Evolutionary conservation across 2,113 vertebrate genomes (phyloP), one percentile per base, ranked within the genome.

Genomic region (Arvicanthis niloticus): DNA sequence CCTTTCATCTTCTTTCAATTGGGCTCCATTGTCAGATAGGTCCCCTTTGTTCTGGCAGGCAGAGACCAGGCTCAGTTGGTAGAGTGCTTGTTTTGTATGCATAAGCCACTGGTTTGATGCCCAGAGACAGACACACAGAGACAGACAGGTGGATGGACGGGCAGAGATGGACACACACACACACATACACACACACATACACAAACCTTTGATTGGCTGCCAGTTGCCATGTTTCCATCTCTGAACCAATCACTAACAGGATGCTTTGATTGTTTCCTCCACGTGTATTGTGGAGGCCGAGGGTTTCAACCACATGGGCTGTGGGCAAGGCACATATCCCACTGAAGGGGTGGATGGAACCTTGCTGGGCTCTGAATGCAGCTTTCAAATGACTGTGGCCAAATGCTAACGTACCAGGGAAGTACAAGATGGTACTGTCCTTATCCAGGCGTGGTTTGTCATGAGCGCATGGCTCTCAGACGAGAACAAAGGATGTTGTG

Each of bases 401-500:
- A 19, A 34, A 21, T 13, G 84, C 75, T 72, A 42, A 37, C 8
- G 12, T 51, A 5, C 24, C 75, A n/a, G 95, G 76, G 65, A 88
- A 73, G 53, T 22, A 51, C 31, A 88, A 85, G 84, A 90, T 62
- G 45, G 85, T 19, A 24, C 76, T 73, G 88, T 58, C 86, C 60
- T 62, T n/a, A 6, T 24, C 53, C 84, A 51, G 45, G 11, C 73
- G 53, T 48, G 75, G 82, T 86, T 58, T 4, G 5, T 48, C 67
- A 26, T 29, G 73, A 95, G 48, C 77, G 9, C 65, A 12, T 3
- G 67, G 56, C 62, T 48, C 62, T 93, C 75, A 48, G 65, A 92
- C 8, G 0, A 48, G 85, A 97, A 93, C 96, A 97, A 97, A 96
- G 82, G 58, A 34, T 40, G n/a, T 91, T 95, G 90, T 93, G 96